Evolutionary conservation across 2,797 vertebrate species (phyloP), one percentile per base, ranked within the genome.

Genomic region (Falco biarmicus): DNA sequence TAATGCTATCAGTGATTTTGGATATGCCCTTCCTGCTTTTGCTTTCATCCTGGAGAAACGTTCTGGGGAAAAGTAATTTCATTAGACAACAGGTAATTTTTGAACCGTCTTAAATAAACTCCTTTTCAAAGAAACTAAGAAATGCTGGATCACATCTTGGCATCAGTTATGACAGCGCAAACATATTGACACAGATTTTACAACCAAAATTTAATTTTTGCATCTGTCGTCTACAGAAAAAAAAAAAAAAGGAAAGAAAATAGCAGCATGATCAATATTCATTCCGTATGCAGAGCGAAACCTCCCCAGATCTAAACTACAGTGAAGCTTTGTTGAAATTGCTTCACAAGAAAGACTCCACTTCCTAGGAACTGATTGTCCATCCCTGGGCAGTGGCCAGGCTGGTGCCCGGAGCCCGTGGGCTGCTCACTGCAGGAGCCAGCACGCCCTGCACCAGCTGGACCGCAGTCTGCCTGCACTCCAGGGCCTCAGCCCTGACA

Each of bases 91-190:
- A 66, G 15, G 10, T 32, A 57, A 65, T 34, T 91, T 91, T 71
- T 75, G 18, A 92, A 64, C 21, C 21, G 28, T 61, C 65, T 71
- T 65, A 91, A 84, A 71, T 24, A 84, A 92, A 61, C 10, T 53
- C 11, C 7, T 84, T 95, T 93, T 84, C 48, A 79, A 88, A 84
- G 21, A 61, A 86, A 69, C 14, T 57, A 75, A 95, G 68, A 91
- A 91, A 84, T 88, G 39, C 29, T 88, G 54, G 73, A 28, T 91
- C 61, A 78, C 18, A 63, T 86, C 28, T 84, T 96, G 83, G 66
- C 75, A 75, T 48, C 47, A 37, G 28, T 66, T 84, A 56, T 51
- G 66, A 81, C 85, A 94, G 59, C 18, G 47, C 16, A 88, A 89
- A 86, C 54, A 84, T 25, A 74, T 6, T 74, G 77, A 82, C 63